Percentiles rank a stretch among this genome's conserved stretches.
Evolutionary conservation across 2,797 vertebrate species (phyloP).

Genomic region (Emydoidea blandingii): DNA sequence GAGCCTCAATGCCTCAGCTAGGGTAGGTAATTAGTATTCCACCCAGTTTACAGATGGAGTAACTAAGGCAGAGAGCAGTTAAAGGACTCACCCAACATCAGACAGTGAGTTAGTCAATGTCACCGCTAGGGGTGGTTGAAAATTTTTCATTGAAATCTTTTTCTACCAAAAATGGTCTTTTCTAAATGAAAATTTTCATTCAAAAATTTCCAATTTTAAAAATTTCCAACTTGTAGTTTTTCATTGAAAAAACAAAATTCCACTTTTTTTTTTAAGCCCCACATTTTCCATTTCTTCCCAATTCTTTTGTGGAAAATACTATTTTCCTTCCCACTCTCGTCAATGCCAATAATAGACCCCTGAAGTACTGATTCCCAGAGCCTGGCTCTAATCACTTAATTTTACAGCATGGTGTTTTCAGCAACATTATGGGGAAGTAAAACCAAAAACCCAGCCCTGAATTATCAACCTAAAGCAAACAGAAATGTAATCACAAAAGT

Average conservation of each 20-base stretch:
- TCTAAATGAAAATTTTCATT: background rate
- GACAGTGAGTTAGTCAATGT: conserved; percentile 6
- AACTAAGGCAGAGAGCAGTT: background rate
- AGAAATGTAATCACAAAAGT: conserved; percentile 49
- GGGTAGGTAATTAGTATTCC: background rate
- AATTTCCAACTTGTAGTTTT: background rate
- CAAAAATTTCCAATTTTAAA: background rate
- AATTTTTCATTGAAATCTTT: background rate
- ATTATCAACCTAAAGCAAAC: conserved; percentile 47
- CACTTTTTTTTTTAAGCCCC: conserved; percentile 33
- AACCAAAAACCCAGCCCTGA: background rate
- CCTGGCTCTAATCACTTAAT: background rate
- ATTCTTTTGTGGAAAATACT: conserved; percentile 25
- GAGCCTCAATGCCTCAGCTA: background rate
- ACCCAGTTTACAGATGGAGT: background rate
- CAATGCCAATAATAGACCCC: conserved; percentile 36
- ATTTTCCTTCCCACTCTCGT: background rate
- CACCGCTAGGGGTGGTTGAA: background rate
- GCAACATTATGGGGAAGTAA: background rate
- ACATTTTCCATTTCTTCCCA: conserved; percentile 51
- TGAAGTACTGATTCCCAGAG: conserved; percentile 58
- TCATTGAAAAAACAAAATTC: background rate
- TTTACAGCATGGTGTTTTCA: conserved; percentile 5
- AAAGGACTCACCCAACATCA: conserved; percentile 24
- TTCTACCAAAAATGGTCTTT: background rate